Conservation (phyloP, 37 sponge, comb jelly and placozoan genomes). For the Amphimedon queenslandica region DNA sequence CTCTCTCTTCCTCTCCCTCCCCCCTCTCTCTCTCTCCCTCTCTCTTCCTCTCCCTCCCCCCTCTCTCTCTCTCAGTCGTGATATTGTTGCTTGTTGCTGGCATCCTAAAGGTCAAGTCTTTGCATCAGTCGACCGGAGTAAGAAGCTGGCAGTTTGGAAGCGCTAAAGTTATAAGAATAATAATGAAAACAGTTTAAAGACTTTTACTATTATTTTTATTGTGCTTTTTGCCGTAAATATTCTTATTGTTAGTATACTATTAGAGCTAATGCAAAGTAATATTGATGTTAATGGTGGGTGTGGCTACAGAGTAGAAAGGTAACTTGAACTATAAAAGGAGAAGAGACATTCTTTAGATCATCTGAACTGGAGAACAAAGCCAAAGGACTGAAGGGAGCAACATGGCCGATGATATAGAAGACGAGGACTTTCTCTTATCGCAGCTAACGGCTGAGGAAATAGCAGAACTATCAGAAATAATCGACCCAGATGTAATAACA, state of each 20-base stretch:
- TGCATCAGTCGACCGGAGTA: slow-evolving; percentile 70
- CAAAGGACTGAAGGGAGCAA: too few relatives aligned
- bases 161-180: too few relatives aligned
- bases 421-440: slow-evolving; percentile 50
- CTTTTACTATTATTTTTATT: too few relatives aligned
- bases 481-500: slow-evolving; percentile 76
- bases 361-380: too few relatives aligned
- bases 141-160: slow-evolving; percentile 75
- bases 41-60: neutral
- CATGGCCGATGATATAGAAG: neutral
- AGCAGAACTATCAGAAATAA: slow-evolving; percentile 46
- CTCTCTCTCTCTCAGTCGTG: slow-evolving; percentile 42
- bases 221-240: too few relatives aligned
- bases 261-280: too few relatives aligned
- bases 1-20: slow-evolving; percentile 32
- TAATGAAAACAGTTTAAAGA: too few relatives aligned
- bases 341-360: too few relatives aligned
- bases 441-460: slow-evolving; percentile 59
- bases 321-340: too few relatives aligned
- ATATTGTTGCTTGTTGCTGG: slow-evolving; percentile 78
- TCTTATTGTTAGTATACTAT: too few relatives aligned
- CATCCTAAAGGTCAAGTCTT: slow-evolving; percentile 82
- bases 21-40: slow-evolving; percentile 9
- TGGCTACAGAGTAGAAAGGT: too few relatives aligned
- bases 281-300: too few relatives aligned